These are phyloP conservation scores for Thumatha senex DNA, from an alignment of 2,888 invertebrate genomes.

Conservation along the genomic window DNA sequence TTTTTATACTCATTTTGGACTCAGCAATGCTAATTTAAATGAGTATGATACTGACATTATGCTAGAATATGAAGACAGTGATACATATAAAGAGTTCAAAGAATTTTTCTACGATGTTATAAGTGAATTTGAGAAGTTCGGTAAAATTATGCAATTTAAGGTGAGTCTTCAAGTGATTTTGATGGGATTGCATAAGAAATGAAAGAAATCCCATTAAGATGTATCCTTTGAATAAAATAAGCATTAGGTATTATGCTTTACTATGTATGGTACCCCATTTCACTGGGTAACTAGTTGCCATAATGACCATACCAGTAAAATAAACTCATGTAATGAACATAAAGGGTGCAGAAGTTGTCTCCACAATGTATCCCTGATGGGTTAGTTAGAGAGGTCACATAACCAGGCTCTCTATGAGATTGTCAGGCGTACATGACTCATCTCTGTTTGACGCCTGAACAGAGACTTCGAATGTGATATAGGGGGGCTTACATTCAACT, in stretches of 20 bases:
- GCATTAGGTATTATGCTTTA: background rate
- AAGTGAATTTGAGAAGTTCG: constrained; percentile 91
- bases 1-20: constrained; percentile 92
- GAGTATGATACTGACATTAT: constrained; percentile 92
- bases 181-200: background rate
- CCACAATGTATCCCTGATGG: no score
- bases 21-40: constrained; percentile 87
- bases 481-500: no score
- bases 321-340: no score
- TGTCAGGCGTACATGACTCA: no score
- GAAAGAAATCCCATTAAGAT: background rate
- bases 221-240: constrained; percentile 13
- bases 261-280: no score
- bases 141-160: constrained; percentile 86
- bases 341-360: no score
- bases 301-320: no score
- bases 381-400: no score
- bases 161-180: constrained; percentile 62
- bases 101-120: constrained; percentile 94
- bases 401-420: no score
- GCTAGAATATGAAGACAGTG: constrained; percentile 92
- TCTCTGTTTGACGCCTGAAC: no score
- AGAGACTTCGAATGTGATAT: no score
- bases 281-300: no score
- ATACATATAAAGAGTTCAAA: constrained; percentile 90